Conservation (phyloP, 2,113 vertebrate genomes). For the Aegotheles bennettii region DNA sequence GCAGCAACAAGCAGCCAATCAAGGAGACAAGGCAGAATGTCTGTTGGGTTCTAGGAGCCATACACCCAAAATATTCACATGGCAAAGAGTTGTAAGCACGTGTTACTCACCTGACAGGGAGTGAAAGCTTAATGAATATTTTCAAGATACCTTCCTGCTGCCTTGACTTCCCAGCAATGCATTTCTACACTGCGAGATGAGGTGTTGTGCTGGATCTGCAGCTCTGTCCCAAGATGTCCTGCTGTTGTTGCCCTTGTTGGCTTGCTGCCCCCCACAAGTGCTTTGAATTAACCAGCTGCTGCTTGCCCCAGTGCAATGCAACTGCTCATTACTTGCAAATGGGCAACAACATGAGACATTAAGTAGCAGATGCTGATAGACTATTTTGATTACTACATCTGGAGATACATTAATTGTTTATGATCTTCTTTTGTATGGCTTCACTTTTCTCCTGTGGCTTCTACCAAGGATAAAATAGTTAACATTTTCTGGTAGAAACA, state of each 20-base stretch:
- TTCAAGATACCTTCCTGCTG: background rate
- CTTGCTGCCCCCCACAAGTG: accelerated
- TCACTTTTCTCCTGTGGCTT: background rate
- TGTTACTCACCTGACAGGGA: accelerated
- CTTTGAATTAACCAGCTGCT: background rate
- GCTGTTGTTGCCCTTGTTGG: background rate
- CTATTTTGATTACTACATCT: background rate
- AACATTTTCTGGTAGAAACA: background rate
- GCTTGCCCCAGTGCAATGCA: background rate
- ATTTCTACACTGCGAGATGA: background rate
- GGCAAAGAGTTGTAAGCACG: background rate
- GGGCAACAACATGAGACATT: background rate
- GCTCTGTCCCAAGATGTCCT: background rate
- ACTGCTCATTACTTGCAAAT: background rate
- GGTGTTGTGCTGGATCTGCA: background rate
- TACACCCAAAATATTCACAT: background rate
- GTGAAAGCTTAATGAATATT: background rate
- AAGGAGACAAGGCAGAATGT: background rate
- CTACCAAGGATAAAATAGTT: background rate
- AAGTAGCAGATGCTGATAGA: background rate
- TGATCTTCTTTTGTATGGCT: background rate
- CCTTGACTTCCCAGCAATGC: background rate
- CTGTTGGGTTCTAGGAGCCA: background rate
- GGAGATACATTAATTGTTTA: background rate
- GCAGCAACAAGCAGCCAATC: background rate